A percentile compares a stretch with the other conserved stretches of the same genome.
Conservation (phyloP, 1,140 invertebrate species). For the Charaxes varanes region DNA sequence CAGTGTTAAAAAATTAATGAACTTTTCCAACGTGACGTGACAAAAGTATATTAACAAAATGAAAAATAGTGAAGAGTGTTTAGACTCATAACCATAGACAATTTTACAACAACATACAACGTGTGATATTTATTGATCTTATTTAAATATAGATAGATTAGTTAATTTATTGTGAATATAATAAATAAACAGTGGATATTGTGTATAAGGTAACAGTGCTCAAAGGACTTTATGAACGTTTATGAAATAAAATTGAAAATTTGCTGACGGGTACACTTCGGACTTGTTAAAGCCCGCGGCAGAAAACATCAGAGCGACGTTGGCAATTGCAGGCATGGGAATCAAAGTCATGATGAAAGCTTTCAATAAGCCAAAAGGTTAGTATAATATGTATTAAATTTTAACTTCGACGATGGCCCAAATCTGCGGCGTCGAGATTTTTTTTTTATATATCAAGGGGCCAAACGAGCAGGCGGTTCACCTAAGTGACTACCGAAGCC, state of each 20-base stretch:
- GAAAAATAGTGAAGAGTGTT: conserved; percentile 72
- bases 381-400: no score
- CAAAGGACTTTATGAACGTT: conserved; percentile 24
- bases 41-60: conserved; percentile 48
- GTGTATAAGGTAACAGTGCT: conserved; percentile 39
- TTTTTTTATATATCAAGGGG: no score
- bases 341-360: conserved; percentile 76
- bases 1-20: conserved; percentile 35
- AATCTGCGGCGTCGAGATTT: no score
- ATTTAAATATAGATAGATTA: conserved; percentile 36
- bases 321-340: conserved; percentile 73
- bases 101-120: conserved; percentile 29
- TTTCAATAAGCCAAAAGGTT: conserved; percentile 75
- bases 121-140: conserved; percentile 68
- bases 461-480: no score
- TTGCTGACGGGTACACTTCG: conserved; percentile 24
- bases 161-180: conserved; percentile 42
- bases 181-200: conserved; percentile 15
- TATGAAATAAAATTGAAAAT: conserved; percentile 14
- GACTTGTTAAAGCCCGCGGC: conserved; percentile 36
- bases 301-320: conserved; percentile 43
- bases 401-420: no score
- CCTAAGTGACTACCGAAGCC: no score
- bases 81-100: conserved; percentile 38
- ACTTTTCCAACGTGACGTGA: conserved; percentile 51